A percentile compares a stretch with the other conserved stretches of the same genome.
phyloP scores from a whole-genome alignment of 2,113 vertebrate species.

The Numida meleagris region DNA sequence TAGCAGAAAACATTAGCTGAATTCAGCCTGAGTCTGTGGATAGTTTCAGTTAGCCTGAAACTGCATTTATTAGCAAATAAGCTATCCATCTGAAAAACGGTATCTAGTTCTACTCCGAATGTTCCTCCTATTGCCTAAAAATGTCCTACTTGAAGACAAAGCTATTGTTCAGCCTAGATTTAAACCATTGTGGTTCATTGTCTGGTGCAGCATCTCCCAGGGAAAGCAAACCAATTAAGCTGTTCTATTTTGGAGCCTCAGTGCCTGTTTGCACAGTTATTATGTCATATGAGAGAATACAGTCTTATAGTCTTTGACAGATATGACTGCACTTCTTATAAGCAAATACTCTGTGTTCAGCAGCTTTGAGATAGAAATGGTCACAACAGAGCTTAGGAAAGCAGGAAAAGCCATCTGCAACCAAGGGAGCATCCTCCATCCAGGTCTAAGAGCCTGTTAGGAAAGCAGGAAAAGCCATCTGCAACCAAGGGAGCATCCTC shows the following conservation, averaged over 20 bases:
- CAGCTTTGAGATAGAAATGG: neutral
- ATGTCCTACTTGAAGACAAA: constrained; percentile 2
- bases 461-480: neutral
- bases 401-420: neutral
- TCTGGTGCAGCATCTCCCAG: neutral
- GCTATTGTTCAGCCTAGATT: neutral
- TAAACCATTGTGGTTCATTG: constrained; percentile 15
- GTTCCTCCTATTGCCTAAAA: constrained; percentile 6
- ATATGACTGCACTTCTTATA: neutral
- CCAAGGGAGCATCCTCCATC: neutral
- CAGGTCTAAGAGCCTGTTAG: neutral
- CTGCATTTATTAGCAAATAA: constrained; percentile 27
- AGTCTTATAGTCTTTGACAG: neutral
- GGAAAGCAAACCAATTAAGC: constrained; percentile 41
- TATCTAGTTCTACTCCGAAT: neutral
- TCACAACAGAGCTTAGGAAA: neutral
- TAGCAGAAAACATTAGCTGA: neutral
- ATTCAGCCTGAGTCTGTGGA: neutral
- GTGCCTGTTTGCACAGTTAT: constrained; percentile 14
- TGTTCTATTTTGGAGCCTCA: neutral
- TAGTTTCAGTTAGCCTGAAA: neutral
- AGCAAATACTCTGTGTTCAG: neutral
- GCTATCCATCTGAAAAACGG: neutral
- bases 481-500: neutral
- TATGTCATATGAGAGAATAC: neutral